Evolutionary conservation across 1,140 invertebrate species (phyloP).

Genomic region (Dryas iulia): DNA sequence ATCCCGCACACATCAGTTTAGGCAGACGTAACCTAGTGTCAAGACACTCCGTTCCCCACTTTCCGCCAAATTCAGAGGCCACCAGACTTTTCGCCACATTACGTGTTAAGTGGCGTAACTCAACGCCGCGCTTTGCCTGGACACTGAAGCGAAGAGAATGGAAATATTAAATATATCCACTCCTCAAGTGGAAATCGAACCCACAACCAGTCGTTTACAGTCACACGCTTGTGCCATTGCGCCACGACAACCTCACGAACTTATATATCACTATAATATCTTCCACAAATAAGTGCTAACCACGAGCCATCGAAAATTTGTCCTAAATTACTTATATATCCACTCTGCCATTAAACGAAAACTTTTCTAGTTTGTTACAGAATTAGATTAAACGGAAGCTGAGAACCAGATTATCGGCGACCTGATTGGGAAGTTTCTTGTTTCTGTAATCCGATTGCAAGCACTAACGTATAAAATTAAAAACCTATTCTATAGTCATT

Average conservation of each 20-base stretch:
- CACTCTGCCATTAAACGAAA: conserved; percentile 1
- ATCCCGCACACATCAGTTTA: too few species aligned
- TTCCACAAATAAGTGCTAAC: background rate
- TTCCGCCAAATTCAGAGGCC: too few species aligned
- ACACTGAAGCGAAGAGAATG: too few species aligned
- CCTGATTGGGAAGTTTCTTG: conserved; percentile 10
- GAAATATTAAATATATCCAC: too few species aligned
- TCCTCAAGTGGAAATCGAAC: too few species aligned
- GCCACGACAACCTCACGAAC: background rate
- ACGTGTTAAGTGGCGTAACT: too few species aligned
- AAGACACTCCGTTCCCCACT: too few species aligned
- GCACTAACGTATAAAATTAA: conserved; percentile 5
- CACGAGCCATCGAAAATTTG: background rate
- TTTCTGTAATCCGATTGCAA: conserved; percentile 4
- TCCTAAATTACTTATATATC: background rate
- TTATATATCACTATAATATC: background rate
- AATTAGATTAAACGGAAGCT: conserved; percentile 8
- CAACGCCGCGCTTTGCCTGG: too few species aligned
- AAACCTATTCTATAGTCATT: background rate
- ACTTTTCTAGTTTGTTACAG: conserved; percentile 4
- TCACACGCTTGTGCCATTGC: too few species aligned
- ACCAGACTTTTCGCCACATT: too few species aligned
- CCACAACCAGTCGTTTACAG: too few species aligned
- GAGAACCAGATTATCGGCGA: conserved; percentile 10
- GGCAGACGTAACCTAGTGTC: too few species aligned